Conservation (phyloP, 2,888 invertebrate genomes). For the Nemotelus pantherinus region DNA sequence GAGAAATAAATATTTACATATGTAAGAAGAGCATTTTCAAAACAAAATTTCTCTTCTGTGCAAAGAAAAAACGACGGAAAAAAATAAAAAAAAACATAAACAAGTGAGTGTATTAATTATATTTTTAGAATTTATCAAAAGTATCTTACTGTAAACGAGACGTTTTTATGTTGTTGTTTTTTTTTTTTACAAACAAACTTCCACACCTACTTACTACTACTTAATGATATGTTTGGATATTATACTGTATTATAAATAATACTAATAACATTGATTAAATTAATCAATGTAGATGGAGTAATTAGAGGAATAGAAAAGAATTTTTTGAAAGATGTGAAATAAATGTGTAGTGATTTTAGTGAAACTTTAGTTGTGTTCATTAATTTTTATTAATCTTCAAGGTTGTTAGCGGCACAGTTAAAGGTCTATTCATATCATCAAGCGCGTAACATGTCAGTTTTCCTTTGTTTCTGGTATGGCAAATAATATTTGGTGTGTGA, state of each 20-base stretch:
- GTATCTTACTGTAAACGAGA: not conserved
- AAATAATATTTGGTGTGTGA: no score
- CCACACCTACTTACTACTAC: not conserved
- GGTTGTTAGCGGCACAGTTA: no score
- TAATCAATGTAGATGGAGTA: conserved; percentile 28
- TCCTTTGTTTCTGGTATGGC: no score
- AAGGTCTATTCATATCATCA: no score
- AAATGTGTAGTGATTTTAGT: not conserved
- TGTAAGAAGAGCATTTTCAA: no score
- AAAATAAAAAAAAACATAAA: not conserved
- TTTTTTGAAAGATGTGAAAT: not conserved
- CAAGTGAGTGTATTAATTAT: conserved; percentile 22
- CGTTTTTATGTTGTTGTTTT: not conserved
- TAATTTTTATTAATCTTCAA: not conserved
- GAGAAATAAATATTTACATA: no score
- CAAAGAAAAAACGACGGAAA: not conserved
- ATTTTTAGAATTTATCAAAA: conserved; percentile 20
- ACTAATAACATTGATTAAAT: conserved; percentile 23
- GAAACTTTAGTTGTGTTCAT: not conserved
- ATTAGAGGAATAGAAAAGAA: not conserved
- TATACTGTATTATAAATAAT: not conserved
- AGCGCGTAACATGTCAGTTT: no score
- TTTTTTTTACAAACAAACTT: not conserved
- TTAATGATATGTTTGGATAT: not conserved
- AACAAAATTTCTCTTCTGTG: no score